These are phyloP conservation scores for Tretioscincus oriximinensis DNA, from an alignment of 2,113 vertebrate genomes.

Conservation along the genomic window DNA sequence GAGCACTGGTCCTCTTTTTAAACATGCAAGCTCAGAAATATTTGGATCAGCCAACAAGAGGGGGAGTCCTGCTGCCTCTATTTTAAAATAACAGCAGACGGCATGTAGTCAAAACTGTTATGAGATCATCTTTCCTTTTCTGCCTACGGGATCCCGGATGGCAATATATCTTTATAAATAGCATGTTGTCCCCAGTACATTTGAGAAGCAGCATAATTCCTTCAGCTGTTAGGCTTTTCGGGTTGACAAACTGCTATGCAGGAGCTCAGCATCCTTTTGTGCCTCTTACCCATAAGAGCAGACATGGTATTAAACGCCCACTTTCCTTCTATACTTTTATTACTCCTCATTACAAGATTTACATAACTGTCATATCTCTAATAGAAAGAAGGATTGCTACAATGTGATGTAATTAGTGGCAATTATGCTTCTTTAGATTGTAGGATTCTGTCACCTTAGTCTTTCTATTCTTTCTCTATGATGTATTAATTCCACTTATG, in stretches of 20 bases:
- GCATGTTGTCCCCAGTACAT: slow-evolving; percentile 56
- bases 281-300: slow-evolving; percentile 18
- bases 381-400: background rate
- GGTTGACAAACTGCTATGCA: slow-evolving; percentile 5
- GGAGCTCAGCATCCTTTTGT: slow-evolving; percentile 38
- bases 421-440: background rate
- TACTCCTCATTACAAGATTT: slow-evolving; percentile 15
- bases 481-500: background rate
- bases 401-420: background rate
- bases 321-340: rapidly evolving
- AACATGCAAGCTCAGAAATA: background rate
- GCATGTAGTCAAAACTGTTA: slow-evolving; percentile 43
- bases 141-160: slow-evolving; percentile 46
- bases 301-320: background rate
- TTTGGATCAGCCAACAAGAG: slow-evolving; percentile 2
- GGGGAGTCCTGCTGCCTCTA: background rate
- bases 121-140: slow-evolving; percentile 46
- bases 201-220: slow-evolving; percentile 37
- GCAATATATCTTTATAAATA: slow-evolving; percentile 52
- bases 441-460: background rate
- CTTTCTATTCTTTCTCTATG: background rate
- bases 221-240: slow-evolving; percentile 49
- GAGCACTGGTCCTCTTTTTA: background rate
- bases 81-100: background rate
- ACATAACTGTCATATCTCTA: background rate